Percentiles rank a stretch among this genome's conserved stretches.
Evolutionary conservation across 2,888 invertebrate species (phyloP).

Genomic region (Malthinus seriepunctatus): DNA sequence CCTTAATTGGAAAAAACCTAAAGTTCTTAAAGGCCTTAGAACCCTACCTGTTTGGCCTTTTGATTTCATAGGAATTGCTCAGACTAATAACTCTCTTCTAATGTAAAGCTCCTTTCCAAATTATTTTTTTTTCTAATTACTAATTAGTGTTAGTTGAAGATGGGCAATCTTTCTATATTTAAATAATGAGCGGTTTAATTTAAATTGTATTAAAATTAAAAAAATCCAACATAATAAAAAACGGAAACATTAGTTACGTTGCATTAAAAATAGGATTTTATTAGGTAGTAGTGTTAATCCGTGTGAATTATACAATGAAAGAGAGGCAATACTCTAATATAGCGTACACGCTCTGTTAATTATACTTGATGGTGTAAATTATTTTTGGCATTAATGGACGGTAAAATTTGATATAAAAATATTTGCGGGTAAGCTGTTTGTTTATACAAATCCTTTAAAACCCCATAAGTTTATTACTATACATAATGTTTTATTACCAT

Average conservation of each 20-base stretch:
- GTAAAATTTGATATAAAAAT: constrained; percentile 25
- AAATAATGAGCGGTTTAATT: too few relatives aligned
- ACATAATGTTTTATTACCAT: constrained; percentile 2
- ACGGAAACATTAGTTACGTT: constrained; percentile 29
- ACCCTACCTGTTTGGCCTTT: too few relatives aligned
- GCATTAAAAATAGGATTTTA: constrained; percentile 27
- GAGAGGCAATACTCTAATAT: constrained; percentile 26
- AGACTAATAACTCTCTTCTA: too few relatives aligned
- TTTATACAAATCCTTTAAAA: constrained; percentile 17
- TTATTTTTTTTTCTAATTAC: too few relatives aligned
- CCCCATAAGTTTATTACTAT: constrained; percentile 2
- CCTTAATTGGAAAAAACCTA: too few relatives aligned
- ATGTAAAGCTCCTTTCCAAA: too few relatives aligned
- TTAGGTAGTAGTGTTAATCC: constrained; percentile 26
- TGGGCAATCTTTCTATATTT: too few relatives aligned
- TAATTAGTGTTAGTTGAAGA: too few relatives aligned
- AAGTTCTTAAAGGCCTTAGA: too few relatives aligned
- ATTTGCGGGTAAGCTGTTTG: constrained; percentile 19
- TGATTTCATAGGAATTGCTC: too few relatives aligned
- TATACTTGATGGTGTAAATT: constrained; percentile 25
- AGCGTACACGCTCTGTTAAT: constrained; percentile 27
- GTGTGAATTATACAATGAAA: constrained; percentile 28
- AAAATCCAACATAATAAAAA: constrained; percentile 15
- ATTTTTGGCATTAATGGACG: constrained; percentile 29
- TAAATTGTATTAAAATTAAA: too few relatives aligned